Conservation (phyloP, 37 sponge, comb jelly and placozoan species). For the Petrosia ficiformis region DNA sequence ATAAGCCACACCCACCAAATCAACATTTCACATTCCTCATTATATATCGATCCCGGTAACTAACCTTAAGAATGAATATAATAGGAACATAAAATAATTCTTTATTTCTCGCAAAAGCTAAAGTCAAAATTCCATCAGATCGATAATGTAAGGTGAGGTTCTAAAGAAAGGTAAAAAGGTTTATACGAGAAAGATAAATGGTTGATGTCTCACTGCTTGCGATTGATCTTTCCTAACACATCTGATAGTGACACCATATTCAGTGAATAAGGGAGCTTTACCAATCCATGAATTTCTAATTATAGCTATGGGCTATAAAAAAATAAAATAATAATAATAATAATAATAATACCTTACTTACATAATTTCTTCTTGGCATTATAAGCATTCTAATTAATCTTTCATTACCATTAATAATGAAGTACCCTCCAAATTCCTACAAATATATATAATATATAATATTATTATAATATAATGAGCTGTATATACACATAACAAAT, state of each 20-base stretch:
- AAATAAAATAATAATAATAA: neutral
- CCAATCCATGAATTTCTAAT: conserved; percentile 76
- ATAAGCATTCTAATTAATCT: conserved; percentile 86
- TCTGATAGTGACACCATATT: conserved; percentile 81
- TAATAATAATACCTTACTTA: conserved; percentile 15
- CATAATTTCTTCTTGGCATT: conserved; percentile 87
- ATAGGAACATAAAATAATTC: conserved; percentile 84
- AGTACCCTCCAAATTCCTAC: conserved; percentile 96
- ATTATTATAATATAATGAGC: neutral
- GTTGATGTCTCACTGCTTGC: conserved; percentile 45
- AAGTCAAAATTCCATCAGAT: conserved; percentile 80
- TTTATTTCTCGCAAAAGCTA: conserved; percentile 76
- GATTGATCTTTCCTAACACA: conserved; percentile 84
- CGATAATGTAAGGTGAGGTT: conserved; percentile 88
- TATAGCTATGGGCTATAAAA: conserved; percentile 78
- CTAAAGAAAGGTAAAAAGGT: conserved; percentile 28
- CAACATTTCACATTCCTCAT: neutral
- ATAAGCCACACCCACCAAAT: neutral
- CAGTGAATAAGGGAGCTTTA: conserved; percentile 82
- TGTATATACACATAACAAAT: neutral
- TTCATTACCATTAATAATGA: conserved; percentile 95
- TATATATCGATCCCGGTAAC: too few relatives aligned
- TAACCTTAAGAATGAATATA: conserved; percentile 87
- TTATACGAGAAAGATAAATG: neutral
- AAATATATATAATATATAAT: neutral